Conservation (phyloP, 2,888 invertebrate species). For the Dryomyza anilis region DNA sequence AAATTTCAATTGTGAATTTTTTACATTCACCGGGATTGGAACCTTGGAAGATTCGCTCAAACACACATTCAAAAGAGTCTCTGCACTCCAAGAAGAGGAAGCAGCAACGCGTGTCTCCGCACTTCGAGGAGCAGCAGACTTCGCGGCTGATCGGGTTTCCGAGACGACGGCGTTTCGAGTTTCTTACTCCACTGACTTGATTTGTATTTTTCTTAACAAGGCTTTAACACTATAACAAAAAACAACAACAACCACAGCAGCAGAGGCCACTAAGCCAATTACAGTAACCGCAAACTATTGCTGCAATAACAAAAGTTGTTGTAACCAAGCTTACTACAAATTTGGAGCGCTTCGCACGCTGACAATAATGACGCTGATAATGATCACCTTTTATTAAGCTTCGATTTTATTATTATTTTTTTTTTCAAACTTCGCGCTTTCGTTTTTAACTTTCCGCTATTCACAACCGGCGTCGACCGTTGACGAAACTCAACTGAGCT, state of each 20-base stretch:
- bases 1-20: too few relatives aligned
- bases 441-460: constrained; percentile 28
- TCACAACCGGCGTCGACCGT: constrained; percentile 48
- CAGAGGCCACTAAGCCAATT: neutral
- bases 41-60: too few relatives aligned
- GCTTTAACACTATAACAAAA: too few relatives aligned
- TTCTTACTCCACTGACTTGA: too few relatives aligned
- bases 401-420: constrained; percentile 10
- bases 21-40: too few relatives aligned
- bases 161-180: too few relatives aligned
- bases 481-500: constrained; percentile 53
- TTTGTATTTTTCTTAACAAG: too few relatives aligned
- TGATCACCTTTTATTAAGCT: neutral
- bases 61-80: too few relatives aligned
- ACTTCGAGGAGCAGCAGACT: too few relatives aligned
- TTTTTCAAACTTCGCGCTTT: neutral
- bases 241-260: neutral
- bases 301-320: neutral
- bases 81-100: too few relatives aligned
- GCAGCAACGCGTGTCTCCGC: too few relatives aligned
- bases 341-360: neutral
- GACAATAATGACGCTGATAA: neutral
- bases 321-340: neutral
- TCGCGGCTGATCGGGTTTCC: too few relatives aligned
- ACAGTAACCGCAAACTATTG: neutral